These are phyloP conservation scores for Epizoanthus illoricatus DNA, from an alignment of 92 coral and sea anemone species.

Conservation along the genomic window DNA sequence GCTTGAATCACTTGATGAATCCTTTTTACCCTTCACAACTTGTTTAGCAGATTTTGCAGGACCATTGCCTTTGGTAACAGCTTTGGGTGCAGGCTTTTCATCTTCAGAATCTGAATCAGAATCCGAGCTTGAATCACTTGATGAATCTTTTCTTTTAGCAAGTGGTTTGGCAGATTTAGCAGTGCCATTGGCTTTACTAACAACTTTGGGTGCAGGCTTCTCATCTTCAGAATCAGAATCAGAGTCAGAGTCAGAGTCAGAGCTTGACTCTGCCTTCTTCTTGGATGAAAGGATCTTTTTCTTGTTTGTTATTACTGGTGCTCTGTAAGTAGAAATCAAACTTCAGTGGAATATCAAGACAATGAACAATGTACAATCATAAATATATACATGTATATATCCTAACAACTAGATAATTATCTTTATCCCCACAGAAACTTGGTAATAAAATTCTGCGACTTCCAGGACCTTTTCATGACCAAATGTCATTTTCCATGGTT, in stretches of 20 bases:
- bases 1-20: conserved; percentile 45
- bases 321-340: too few species aligned
- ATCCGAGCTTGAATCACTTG: conserved; percentile 50
- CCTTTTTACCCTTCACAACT: conserved; percentile 41
- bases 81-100: conserved; percentile 47
- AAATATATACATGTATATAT: too few species aligned
- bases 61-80: conserved; percentile 11
- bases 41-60: conserved; percentile 29
- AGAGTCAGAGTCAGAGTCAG: conserved; percentile 50
- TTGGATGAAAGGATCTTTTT: conserved; percentile 1
- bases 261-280: conserved; percentile 39
- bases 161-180: conserved; percentile 25
- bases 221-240: conserved; percentile 65
- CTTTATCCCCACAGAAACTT: too few species aligned
- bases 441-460: too few species aligned
- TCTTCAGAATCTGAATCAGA: conserved; percentile 64
- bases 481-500: too few species aligned
- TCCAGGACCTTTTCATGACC: too few species aligned
- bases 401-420: too few species aligned
- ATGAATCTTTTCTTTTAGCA: conserved; percentile 37
- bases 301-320: background rate
- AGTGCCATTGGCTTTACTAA: conserved; percentile 17
- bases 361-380: too few species aligned
- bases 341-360: too few species aligned
- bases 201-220: conserved; percentile 41